Base-by-base conservation (phyloP, 2,797 vertebrate genomes). In the Acropternis orthonyx region DNA sequence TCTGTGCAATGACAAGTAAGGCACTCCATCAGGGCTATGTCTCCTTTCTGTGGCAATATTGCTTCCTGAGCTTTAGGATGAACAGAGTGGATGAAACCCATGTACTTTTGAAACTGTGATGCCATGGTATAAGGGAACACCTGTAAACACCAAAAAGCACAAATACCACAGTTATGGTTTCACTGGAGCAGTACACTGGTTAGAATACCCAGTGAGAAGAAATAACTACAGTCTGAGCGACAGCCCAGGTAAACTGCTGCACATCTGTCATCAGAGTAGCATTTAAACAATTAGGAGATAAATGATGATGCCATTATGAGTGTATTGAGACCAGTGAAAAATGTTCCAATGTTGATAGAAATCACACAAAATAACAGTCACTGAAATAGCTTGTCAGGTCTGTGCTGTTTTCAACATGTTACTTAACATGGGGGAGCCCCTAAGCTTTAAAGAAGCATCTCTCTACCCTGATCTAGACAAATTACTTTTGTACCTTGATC, bases 231-330 rank as follows among this genome's bases (percentile, higher is more conserved):
- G 46, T 12, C 27, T 90, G 91, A 92, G n/a, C 59, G 93, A 87
- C 80, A 94, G 88, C 85, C 44, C 80, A 79, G 85, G 94, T 93
- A 93, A 95, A 93, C 91, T 10, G 0, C 34, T 32, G 10, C 43
- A 51, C 80, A 85, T 77, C 84, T 92, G 77, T 94, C 91, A 74
- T 63, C 83, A 61, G 34, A 87, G 80, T 12, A 86, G 54, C 79
- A 61, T 95, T 95, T 96, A 93, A 92, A 82, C 95, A 95, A 96
- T 96, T 94, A 96, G 80, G 69, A 94, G 85, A 92, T 73, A 94
- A 97, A 92, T 55, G 82, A 94, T 2, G n/a, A 74, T 89, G 89
- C 85, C 23, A 74, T 93, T 95, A 94, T 74, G 52, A 56, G 71
- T 76, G 46, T 41, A 88, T 54, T 88, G 80, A 95, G 89, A 93